phyloP scores from a whole-genome alignment of 2,113 vertebrate genomes.

The Chrysemys picta region DNA sequence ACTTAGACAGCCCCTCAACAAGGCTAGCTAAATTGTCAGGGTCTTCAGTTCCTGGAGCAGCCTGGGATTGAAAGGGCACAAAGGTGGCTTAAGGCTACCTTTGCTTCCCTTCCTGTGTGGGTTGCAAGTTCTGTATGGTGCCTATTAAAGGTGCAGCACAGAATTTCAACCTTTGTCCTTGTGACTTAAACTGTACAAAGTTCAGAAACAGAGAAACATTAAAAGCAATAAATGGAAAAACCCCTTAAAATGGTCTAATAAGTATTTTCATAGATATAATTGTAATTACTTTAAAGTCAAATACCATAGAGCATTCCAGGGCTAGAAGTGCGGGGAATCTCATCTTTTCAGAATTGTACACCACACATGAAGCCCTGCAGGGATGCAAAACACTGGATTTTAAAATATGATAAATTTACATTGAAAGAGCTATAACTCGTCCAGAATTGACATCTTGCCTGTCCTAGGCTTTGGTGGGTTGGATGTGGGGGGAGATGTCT shows the following conservation, averaged over 20 bases:
- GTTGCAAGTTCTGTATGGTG: neutral
- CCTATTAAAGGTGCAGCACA: neutral
- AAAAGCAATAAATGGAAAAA: rapidly evolving
- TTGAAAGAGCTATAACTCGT: rapidly evolving
- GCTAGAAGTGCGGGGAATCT: neutral
- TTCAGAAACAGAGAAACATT: neutral
- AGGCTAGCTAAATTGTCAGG: neutral
- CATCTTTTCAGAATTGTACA: neutral
- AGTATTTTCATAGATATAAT: neutral
- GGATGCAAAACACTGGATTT: neutral
- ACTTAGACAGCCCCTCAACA: too few relatives aligned
- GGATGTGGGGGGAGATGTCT: neutral
- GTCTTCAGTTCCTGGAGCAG: neutral
- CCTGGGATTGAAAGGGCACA: neutral
- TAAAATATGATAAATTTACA: neutral
- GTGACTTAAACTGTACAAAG: neutral
- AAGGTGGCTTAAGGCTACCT: neutral
- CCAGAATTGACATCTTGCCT: neutral
- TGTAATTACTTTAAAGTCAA: neutral
- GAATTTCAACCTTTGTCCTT: rapidly evolving
- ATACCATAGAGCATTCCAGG: neutral
- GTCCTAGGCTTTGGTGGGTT: neutral
- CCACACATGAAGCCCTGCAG: neutral
- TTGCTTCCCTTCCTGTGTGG: neutral
- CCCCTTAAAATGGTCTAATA: neutral